A percentile compares a stretch with the other conserved stretches of the same genome.
These are phyloP conservation scores for Atopsyche davidsoni DNA, from an alignment of 1,140 invertebrate genomes.

Conservation along the genomic window DNA sequence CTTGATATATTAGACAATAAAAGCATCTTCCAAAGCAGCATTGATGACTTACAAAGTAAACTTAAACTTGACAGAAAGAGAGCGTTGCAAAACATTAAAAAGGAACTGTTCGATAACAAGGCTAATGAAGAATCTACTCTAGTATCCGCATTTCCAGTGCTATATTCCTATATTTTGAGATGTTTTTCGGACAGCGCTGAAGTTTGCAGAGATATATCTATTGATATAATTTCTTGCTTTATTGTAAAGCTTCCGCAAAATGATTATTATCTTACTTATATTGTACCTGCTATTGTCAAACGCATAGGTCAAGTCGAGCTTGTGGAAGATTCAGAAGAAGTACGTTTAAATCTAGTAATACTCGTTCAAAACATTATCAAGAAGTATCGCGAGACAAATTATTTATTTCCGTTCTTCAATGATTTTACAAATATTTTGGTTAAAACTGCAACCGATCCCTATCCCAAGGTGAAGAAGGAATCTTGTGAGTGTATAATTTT, in stretches of 20 bases:
- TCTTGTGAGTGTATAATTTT: slow-evolving; percentile 64
- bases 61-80: slow-evolving; percentile 19
- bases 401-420: slow-evolving; percentile 62
- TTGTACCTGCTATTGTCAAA: slow-evolving; percentile 69
- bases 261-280: slow-evolving; percentile 66
- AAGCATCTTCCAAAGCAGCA: background rate
- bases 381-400: slow-evolving; percentile 52
- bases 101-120: slow-evolving; percentile 40
- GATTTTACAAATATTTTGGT: slow-evolving; percentile 69
- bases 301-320: slow-evolving; percentile 72
- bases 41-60: slow-evolving; percentile 18
- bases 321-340: slow-evolving; percentile 80
- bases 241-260: slow-evolving; percentile 44
- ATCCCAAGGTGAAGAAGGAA: slow-evolving; percentile 70
- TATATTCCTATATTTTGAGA: slow-evolving; percentile 42
- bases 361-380: slow-evolving; percentile 61
- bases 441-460: slow-evolving; percentile 67
- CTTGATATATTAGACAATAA: background rate
- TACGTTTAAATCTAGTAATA: slow-evolving; percentile 62
- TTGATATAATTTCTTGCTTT: slow-evolving; percentile 39
- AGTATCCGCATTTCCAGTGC: slow-evolving; percentile 39
- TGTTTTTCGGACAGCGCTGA: slow-evolving; percentile 42
- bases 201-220: slow-evolving; percentile 39
- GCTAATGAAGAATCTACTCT: slow-evolving; percentile 36
- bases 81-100: slow-evolving; percentile 37